phyloP scores from a whole-genome alignment of 2,888 invertebrate species.

The Lomographa bimaculata region DNA sequence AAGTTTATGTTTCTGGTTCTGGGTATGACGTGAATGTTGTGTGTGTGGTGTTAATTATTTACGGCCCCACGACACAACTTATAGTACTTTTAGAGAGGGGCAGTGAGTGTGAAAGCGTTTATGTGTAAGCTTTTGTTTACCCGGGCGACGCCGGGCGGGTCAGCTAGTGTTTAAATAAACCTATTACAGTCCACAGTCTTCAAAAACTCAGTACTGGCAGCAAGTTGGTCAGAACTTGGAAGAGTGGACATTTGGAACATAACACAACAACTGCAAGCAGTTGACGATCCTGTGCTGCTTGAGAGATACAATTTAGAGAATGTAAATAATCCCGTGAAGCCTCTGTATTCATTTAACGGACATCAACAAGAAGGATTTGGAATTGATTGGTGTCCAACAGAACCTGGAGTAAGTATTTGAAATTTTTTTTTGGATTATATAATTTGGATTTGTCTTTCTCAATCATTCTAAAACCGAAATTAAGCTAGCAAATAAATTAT shows the following conservation, averaged over 20 bases:
- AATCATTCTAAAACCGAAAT: too few species aligned
- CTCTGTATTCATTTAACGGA: slow-evolving; percentile 94
- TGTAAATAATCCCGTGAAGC: slow-evolving; percentile 81
- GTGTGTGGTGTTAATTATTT: too few species aligned
- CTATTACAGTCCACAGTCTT: slow-evolving; percentile 85
- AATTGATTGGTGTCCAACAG: slow-evolving; percentile 94
- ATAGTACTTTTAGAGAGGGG: too few species aligned
- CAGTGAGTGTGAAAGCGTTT: too few species aligned
- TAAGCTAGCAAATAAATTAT: too few species aligned
- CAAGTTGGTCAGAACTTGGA: slow-evolving; percentile 98
- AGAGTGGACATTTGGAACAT: slow-evolving; percentile 97
- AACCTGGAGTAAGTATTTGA: slow-evolving; percentile 86
- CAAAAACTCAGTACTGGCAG: slow-evolving; percentile 89
- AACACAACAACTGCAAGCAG: slow-evolving; percentile 89
- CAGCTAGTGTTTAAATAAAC: too few species aligned
- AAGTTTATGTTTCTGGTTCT: too few species aligned
- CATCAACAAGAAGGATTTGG: slow-evolving; percentile 98
- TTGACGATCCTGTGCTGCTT: slow-evolving; percentile 87
- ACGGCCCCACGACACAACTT: too few species aligned
- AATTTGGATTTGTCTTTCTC: too few species aligned
- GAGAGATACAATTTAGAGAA: slow-evolving; percentile 86
- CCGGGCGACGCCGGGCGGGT: too few species aligned
- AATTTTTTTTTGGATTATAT: neutral
- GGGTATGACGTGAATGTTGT: too few species aligned
- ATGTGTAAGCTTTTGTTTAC: too few species aligned